Conservation (phyloP, 2,888 invertebrate genomes). For the Helobdella robusta region DNA sequence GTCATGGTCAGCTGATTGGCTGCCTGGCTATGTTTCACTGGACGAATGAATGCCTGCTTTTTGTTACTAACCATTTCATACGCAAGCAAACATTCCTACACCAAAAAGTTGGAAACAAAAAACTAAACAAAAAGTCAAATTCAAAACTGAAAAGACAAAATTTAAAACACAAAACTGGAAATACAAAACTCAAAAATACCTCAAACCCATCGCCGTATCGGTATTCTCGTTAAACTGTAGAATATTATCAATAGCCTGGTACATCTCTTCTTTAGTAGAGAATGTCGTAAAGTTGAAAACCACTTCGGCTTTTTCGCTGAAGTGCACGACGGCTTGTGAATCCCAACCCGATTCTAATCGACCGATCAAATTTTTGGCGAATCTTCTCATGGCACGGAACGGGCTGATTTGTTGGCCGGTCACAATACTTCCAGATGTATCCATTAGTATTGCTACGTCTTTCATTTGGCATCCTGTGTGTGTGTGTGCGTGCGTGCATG, state of each 20-base stretch:
- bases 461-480: slow-evolving; percentile 17
- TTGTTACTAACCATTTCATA: too few species aligned
- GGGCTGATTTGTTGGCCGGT: slow-evolving; percentile 11
- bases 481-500: neutral
- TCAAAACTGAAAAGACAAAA: neutral
- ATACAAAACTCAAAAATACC: slow-evolving; percentile 5
- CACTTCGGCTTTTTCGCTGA: slow-evolving; percentile 12
- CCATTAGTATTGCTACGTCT: slow-evolving; percentile 25
- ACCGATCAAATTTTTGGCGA: slow-evolving; percentile 27
- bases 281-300: slow-evolving; percentile 26
- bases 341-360: slow-evolving; percentile 19
- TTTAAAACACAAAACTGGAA: neutral
- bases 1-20: too few species aligned
- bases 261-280: slow-evolving; percentile 18
- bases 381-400: slow-evolving; percentile 10
- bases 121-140: neutral
- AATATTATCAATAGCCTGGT: slow-evolving; percentile 13
- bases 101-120: neutral
- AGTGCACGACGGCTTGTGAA: slow-evolving; percentile 23
- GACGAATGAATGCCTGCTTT: too few species aligned
- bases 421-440: slow-evolving; percentile 28
- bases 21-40: too few species aligned
- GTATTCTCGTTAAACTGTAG: slow-evolving; percentile 23
- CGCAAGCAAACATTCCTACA: too few species aligned
- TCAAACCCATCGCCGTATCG: slow-evolving; percentile 24